Evolutionary conservation across 2,888 invertebrate species (phyloP).

Genomic region (Mylabris sibirica): DNA sequence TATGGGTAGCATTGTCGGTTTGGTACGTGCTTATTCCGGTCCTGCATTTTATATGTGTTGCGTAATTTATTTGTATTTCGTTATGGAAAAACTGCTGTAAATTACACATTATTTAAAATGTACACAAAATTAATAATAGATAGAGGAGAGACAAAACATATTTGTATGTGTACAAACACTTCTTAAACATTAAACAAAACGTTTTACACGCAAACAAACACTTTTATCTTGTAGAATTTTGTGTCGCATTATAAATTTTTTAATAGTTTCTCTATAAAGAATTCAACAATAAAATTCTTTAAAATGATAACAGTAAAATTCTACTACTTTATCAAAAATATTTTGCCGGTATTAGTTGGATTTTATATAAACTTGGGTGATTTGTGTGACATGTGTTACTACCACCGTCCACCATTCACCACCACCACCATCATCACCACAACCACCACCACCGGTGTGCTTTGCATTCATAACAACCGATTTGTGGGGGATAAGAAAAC

Average conservation of each 20-base stretch:
- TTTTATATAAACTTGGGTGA: conserved; percentile 22
- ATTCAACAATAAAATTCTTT: background rate
- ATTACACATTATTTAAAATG: background rate
- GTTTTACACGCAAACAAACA: conserved; percentile 2
- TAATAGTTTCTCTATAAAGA: background rate
- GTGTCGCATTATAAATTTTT: background rate
- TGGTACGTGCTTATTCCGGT: background rate
- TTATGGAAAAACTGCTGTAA: background rate
- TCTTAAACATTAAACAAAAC: background rate
- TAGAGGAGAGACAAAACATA: background rate
- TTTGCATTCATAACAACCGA: conserved; percentile 23
- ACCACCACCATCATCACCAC: too few relatives aligned
- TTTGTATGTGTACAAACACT: background rate
- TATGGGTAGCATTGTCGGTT: background rate
- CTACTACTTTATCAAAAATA: conserved; percentile 18
- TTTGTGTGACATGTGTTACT: conserved; percentile 13
- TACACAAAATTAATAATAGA: background rate
- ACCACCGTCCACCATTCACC: conserved; percentile 11
- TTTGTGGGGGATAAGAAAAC: background rate
- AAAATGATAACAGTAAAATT: background rate
- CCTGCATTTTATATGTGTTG: background rate
- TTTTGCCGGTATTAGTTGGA: conserved; percentile 19
- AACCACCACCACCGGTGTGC: too few relatives aligned
- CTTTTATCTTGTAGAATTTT: background rate
- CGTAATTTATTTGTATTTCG: background rate